Evolutionary conservation across 2,797 vertebrate genomes (phyloP), one percentile per base, ranked within the genome.

Genomic region (Mormyrops attenuatus): DNA sequence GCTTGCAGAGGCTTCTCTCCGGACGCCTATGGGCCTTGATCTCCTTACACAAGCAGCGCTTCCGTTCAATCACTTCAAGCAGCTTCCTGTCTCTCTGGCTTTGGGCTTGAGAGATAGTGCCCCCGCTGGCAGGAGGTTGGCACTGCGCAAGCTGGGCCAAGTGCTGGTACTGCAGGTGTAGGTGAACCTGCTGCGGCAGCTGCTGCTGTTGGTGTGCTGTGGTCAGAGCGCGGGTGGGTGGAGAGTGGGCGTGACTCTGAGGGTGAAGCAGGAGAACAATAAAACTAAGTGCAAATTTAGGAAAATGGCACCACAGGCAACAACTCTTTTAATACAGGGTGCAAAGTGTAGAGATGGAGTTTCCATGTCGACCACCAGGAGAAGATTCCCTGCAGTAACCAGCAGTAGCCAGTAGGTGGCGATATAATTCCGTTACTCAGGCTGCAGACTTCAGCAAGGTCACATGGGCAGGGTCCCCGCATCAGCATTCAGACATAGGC

Each of bases 11-110:
- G 91, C 96, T 97, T 91, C 97, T 97, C 93, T 98, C 97, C 0
- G 97, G 97, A 17, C 97, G 96, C 90, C 97, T 96, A 90, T 98
- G 96, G 3, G 97, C 97, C 91, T 99, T 99, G 95, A 99, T 99
- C 95, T 99, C 98, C 92, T 98, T 98, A 94, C 98, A 99, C 89
- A 99, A 95, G 93, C 97, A 98, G 91, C 98, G 97, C 91, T 99
- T 99, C 44, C 97, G 96, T 92, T 98, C 98, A 0, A 99, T 99
- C 92, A 99, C 98, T 93, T 98, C 98, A 91, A 98, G 95, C 90
- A 99, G 96, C 93, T 98, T 98, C 90, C 98, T 97, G 3, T 99
- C 97, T 88, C 97, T 96, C 93, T 98, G 97, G 47, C 93, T 94
- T 80, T 89, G 88, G 55, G 77, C 88, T 73, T 89, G 88, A 57